phyloP scores from a whole-genome alignment of 1,140 invertebrate genomes.

The Psilanteris sp. region DNA sequence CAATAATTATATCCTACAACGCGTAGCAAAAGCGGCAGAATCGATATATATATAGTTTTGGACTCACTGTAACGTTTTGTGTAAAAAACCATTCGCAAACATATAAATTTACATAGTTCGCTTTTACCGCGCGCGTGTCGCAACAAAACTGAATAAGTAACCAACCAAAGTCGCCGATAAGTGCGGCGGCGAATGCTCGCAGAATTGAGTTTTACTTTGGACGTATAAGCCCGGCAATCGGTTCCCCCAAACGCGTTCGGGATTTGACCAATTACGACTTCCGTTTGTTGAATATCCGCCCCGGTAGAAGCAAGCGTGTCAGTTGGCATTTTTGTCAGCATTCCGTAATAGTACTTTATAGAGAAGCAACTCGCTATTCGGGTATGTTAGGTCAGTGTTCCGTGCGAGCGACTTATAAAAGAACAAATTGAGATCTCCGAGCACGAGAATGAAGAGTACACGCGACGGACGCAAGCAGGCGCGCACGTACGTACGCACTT shows the following conservation, averaged over 20 bases:
- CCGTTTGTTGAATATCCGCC: slow-evolving; percentile 5
- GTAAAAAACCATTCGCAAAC: too few species aligned
- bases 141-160: too few species aligned
- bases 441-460: slow-evolving; percentile 31
- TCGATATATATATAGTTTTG: too few species aligned
- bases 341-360: slow-evolving; percentile 37
- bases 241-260: not conserved
- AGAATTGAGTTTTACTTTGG: too few species aligned
- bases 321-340: slow-evolving; percentile 22
- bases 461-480: slow-evolving; percentile 24
- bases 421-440: slow-evolving; percentile 55
- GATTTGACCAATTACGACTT: slow-evolving; percentile 38
- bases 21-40: too few species aligned
- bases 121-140: too few species aligned
- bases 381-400: slow-evolving; percentile 57
- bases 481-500: slow-evolving; percentile 31
- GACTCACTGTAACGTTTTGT: too few species aligned
- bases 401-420: slow-evolving; percentile 53
- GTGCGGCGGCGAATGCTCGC: too few species aligned
- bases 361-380: slow-evolving; percentile 18
- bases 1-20: too few species aligned
- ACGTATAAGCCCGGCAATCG: too few species aligned
- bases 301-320: slow-evolving; percentile 14
- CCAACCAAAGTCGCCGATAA: too few species aligned
- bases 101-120: too few species aligned